A percentile compares a stretch with the other conserved stretches of the same genome.
phyloP scores from a whole-genome alignment of 2,888 invertebrate species.

The Catocala sponsa region DNA sequence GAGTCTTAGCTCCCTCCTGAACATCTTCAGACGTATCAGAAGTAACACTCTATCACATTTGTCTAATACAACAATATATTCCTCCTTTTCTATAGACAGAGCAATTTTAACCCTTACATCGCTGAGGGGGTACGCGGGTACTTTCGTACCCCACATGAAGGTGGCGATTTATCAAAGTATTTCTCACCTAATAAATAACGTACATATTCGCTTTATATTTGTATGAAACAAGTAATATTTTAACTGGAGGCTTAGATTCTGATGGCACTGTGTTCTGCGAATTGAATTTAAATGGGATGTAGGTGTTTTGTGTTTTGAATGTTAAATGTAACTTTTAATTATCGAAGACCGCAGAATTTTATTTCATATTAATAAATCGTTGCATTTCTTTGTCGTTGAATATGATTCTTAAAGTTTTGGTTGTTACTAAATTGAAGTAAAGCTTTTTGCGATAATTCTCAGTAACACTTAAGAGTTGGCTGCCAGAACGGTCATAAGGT shows the following conservation, averaged over 20 bases:
- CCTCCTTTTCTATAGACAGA: constrained; percentile 47
- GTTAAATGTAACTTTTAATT: not conserved
- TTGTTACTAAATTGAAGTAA: no score
- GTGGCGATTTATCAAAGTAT: constrained; percentile 79
- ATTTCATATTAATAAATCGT: no score
- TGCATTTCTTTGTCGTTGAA: no score
- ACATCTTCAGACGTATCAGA: constrained; percentile 16
- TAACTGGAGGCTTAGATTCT: constrained; percentile 57
- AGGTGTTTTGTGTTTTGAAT: not conserved
- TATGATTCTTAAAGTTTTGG: no score
- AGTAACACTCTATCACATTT: constrained; percentile 44
- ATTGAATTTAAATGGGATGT: constrained; percentile 19
- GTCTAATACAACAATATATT: constrained; percentile 53
- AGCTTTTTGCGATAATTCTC: no score
- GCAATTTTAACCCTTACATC: constrained; percentile 62
- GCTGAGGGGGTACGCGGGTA: constrained; percentile 53
- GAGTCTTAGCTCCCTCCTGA: constrained; percentile 1
- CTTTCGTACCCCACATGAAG: constrained; percentile 56
- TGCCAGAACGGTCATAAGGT: no score
- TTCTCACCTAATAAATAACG: constrained; percentile 84
- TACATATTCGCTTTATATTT: constrained; percentile 65
- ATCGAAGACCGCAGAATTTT: not conserved
- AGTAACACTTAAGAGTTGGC: no score
- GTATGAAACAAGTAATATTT: constrained; percentile 66
- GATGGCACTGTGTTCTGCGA: constrained; percentile 42